Conservation (phyloP, 2,888 invertebrate species). For the Phaonia tiefii region DNA sequence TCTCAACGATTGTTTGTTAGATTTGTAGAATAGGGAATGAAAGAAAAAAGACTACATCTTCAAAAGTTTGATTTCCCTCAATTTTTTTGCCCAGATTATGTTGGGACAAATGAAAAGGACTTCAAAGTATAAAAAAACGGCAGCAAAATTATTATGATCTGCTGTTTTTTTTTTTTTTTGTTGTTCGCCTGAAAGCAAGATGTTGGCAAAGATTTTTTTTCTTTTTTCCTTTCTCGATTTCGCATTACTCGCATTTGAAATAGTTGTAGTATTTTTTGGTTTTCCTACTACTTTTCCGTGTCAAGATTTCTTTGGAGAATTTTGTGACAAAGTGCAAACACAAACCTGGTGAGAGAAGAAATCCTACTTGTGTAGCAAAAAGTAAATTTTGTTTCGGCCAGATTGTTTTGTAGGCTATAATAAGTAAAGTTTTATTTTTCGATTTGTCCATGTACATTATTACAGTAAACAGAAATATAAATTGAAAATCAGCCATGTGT, state of each 20-base stretch:
- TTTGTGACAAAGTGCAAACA: conserved; percentile 1
- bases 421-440: no score
- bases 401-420: no score
- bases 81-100: neutral
- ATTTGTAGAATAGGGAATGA: neutral
- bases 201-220: neutral
- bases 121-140: neutral
- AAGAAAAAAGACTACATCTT: neutral
- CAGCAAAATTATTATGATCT: neutral
- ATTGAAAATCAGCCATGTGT: no score
- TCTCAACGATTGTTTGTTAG: conserved; percentile 12
- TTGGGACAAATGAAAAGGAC: neutral
- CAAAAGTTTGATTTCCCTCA: neutral
- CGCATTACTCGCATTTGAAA: conserved; percentile 20
- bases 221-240: neutral
- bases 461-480: neutral
- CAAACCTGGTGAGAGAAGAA: neutral
- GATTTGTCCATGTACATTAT: no score
- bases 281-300: conserved; percentile 55
- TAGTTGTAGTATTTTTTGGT: conserved; percentile 46
- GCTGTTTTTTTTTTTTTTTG: no score
- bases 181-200: no score
- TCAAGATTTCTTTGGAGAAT: conserved; percentile 57
- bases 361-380: neutral
- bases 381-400: neutral